These are phyloP conservation scores for Electrophaes corylata DNA, from an alignment of 2,888 invertebrate genomes.

Conservation along the genomic window DNA sequence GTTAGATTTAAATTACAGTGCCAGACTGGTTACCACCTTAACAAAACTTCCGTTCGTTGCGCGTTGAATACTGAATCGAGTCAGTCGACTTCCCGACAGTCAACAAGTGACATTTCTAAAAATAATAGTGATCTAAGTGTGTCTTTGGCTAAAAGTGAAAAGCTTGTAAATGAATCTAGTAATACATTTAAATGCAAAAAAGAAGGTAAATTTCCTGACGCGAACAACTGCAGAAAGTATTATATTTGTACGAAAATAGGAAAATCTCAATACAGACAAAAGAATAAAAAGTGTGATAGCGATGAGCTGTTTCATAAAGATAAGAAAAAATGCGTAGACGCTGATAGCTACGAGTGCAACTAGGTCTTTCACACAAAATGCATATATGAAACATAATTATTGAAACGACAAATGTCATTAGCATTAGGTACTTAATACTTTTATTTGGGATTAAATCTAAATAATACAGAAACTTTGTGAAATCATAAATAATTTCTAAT, in stretches of 20 bases:
- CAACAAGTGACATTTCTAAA: slow-evolving; percentile 37
- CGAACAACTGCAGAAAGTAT: slow-evolving; percentile 71
- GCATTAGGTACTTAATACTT: background rate
- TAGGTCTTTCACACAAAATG: background rate
- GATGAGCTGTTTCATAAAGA: slow-evolving; percentile 71
- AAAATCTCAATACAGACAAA: slow-evolving; percentile 55
- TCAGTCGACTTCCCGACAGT: slow-evolving; percentile 32
- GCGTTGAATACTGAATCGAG: slow-evolving; percentile 39
- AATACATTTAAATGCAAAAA: slow-evolving; percentile 44
- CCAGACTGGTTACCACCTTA: slow-evolving; percentile 60
- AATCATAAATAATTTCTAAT: too few relatives aligned
- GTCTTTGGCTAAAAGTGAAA: slow-evolving; percentile 26
- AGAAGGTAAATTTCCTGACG: slow-evolving; percentile 50
- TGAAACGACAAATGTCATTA: background rate
- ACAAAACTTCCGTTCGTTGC: slow-evolving; percentile 62
- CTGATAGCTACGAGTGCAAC: slow-evolving; percentile 61
- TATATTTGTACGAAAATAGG: slow-evolving; percentile 67
- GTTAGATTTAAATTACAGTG: slow-evolving; percentile 70
- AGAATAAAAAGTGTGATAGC: slow-evolving; percentile 68
- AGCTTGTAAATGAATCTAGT: slow-evolving; percentile 3
- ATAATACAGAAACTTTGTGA: background rate
- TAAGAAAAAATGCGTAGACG: slow-evolving; percentile 64
- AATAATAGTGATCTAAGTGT: slow-evolving; percentile 41
- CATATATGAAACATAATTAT: background rate
- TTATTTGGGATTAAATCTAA: background rate